Evolutionary conservation across 1,140 invertebrate species (phyloP).

Genomic region (Helicoverpa zea): DNA sequence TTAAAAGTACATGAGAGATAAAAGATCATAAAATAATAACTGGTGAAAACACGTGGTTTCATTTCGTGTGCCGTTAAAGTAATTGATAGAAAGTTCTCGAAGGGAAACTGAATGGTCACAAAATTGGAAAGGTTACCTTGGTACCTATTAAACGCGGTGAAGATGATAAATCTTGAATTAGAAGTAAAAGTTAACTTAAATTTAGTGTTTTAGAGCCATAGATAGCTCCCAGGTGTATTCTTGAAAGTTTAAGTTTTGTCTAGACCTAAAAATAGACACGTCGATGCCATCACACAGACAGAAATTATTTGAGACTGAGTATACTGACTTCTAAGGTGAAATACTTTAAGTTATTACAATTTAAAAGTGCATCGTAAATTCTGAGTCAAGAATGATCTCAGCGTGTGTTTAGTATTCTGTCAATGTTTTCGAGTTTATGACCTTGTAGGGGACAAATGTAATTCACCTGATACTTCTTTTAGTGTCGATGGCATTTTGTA

Average conservation of each 20-base stretch:
- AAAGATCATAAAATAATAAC: not conserved
- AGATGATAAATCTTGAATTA: not conserved
- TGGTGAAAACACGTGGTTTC: not conserved
- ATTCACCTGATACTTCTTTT: not conserved
- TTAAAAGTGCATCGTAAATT: slow-evolving; percentile 2
- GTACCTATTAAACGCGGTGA: not conserved
- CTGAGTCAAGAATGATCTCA: slow-evolving; percentile 26
- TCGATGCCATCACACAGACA: too few relatives aligned
- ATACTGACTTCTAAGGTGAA: too few relatives aligned
- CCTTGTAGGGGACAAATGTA: slow-evolving; percentile 23
- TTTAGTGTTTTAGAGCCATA: too few relatives aligned
- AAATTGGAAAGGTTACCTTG: not conserved
- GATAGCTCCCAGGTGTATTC: too few relatives aligned
- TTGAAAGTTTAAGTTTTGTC: too few relatives aligned
- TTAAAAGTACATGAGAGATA: not conserved
- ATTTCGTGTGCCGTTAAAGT: not conserved
- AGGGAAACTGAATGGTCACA: not conserved
- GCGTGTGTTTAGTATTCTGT: slow-evolving; percentile 22
- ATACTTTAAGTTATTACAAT: not conserved
- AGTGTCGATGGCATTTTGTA: not conserved
- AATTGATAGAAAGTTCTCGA: not conserved
- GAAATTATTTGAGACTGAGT: too few relatives aligned
- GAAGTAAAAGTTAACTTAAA: too few relatives aligned
- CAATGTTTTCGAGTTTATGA: not conserved
- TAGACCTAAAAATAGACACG: too few relatives aligned